These are phyloP conservation scores for Artemia sp. DNA, from an alignment of 2,888 invertebrate genomes.

Conservation along the genomic window DNA sequence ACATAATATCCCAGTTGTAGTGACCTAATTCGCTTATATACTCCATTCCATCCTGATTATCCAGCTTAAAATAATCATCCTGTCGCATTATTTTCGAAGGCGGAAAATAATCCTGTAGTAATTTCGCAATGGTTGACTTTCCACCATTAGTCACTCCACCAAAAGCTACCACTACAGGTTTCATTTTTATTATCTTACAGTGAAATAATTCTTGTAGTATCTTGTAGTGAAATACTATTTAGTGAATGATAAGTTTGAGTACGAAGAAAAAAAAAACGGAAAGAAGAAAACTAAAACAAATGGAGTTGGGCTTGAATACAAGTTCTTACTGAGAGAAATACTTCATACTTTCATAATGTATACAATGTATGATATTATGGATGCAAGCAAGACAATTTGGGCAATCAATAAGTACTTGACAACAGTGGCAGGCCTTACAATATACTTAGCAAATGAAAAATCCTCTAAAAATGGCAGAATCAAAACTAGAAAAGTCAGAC, in stretches of 20 bases:
- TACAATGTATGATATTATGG: neutral
- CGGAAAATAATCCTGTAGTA: conserved; percentile 36
- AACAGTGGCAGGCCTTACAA: conserved; percentile 42
- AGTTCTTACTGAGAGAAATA: conserved; percentile 5
- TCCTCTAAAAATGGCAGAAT: conserved; percentile 46
- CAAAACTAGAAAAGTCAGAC: conserved; percentile 48
- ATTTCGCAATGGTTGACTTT: conserved; percentile 52
- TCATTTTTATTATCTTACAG: conserved; percentile 29
- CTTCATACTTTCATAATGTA: conserved; percentile 6
- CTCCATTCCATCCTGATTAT: conserved; percentile 46
- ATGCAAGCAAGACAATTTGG: neutral
- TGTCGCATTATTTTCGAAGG: conserved; percentile 43
- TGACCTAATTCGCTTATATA: conserved; percentile 47
- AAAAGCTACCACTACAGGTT: conserved; percentile 46
- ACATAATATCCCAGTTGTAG: conserved; percentile 55
- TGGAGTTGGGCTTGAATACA: neutral
- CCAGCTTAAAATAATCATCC: conserved; percentile 54
- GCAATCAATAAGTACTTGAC: conserved; percentile 40
- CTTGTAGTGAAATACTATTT: neutral
- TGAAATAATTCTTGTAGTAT: neutral
- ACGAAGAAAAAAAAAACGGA: neutral
- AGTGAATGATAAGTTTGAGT: neutral
- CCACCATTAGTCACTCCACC: conserved; percentile 69
- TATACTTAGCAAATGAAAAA: conserved; percentile 36
- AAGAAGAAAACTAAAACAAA: neutral